These are phyloP conservation scores for Hexactinellida sp. DNA, from an alignment of 37 sponge, comb jelly and placozoan genomes.

Conservation along the genomic window DNA sequence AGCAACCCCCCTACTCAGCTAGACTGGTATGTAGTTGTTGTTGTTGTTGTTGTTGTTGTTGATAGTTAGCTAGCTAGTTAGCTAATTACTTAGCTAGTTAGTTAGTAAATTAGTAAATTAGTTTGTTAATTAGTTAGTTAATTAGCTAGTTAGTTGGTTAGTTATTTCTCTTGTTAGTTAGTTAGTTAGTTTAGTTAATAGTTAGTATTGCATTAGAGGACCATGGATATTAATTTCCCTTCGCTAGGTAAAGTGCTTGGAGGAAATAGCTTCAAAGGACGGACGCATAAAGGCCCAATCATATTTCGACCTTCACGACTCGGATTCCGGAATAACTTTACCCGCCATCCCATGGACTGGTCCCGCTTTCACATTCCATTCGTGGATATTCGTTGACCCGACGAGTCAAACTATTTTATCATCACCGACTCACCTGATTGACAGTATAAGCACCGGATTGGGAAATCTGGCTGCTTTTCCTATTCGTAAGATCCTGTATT, in stretches of 20 bases:
- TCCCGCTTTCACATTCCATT: not conserved
- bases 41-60: not conserved
- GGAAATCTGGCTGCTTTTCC: constrained; percentile 1
- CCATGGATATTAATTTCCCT: too few species aligned
- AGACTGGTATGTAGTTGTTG: not conserved
- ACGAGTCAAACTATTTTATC: not conserved
- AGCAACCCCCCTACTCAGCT: constrained; percentile 2
- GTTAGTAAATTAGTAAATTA: too few species aligned
- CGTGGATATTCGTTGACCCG: not conserved
- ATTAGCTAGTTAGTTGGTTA: too few species aligned
- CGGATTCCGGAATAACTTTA: not conserved
- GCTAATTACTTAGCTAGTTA: too few species aligned
- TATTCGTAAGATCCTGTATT: not conserved
- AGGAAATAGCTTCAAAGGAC: not conserved
- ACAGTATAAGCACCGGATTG: not conserved
- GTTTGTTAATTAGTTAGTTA: too few species aligned
- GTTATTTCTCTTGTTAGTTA: not conserved
- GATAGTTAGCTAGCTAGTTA: too few species aligned
- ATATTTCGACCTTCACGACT: not conserved
- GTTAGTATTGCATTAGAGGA: too few species aligned
- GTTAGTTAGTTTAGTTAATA: not conserved
- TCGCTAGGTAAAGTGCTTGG: not conserved
- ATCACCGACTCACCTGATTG: not conserved
- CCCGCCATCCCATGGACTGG: not conserved
- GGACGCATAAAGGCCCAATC: constrained; percentile 1